Evolutionary conservation across 2,888 invertebrate genomes (phyloP).

Genomic region (Pharmacophagus antenor): DNA sequence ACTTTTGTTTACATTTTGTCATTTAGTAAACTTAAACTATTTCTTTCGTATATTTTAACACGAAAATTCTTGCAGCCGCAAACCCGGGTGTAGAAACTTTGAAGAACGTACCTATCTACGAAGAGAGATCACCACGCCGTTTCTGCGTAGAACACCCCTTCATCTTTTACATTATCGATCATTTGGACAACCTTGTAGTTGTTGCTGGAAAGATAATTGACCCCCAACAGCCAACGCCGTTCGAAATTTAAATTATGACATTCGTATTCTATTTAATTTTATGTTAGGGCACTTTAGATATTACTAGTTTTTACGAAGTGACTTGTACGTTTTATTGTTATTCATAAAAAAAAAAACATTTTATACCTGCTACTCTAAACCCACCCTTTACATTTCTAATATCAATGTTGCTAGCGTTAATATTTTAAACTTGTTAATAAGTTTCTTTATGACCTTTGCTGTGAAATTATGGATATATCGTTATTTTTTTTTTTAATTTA

Average conservation of each 20-base stretch:
- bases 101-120: conserved; percentile 57
- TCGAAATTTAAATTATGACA: conserved; percentile 44
- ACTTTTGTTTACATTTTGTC: no score
- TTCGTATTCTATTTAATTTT: background rate
- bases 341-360: background rate
- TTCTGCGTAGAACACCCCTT: conserved; percentile 83
- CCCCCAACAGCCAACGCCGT: conserved; percentile 63
- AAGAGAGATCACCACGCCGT: conserved; percentile 47
- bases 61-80: conserved; percentile 43
- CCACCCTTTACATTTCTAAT: conserved; percentile 12
- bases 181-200: conserved; percentile 79
- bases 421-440: conserved; percentile 3
- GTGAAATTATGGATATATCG: conserved; percentile 29
- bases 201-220: conserved; percentile 81
- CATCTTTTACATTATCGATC: conserved; percentile 83
- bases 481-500: conserved; percentile 31
- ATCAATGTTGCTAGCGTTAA: background rate
- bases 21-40: no score
- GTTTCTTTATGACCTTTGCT: conserved; percentile 11
- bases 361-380: background rate
- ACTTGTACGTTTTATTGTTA: background rate
- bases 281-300: background rate
- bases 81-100: conserved; percentile 49
- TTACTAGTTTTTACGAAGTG: conserved; percentile 9
- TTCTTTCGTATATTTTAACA: no score